Evolutionary conservation across 2,888 invertebrate genomes (phyloP).

Genomic region (Quadroppia sp.): DNA sequence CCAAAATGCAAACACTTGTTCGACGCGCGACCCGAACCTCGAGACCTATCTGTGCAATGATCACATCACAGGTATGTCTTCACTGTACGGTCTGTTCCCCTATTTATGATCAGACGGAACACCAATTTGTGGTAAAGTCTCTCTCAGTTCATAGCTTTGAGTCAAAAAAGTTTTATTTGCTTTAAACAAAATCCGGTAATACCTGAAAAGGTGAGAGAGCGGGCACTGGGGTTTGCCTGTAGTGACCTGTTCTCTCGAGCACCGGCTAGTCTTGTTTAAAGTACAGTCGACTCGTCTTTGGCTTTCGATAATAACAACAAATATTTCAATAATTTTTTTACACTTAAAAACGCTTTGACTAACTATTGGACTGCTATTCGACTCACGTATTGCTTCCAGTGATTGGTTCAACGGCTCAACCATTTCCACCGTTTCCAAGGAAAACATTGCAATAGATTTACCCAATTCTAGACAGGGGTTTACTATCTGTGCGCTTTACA

Average conservation of each 20-base stretch:
- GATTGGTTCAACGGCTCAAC: conserved; percentile 1
- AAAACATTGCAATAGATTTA: conserved; percentile 24
- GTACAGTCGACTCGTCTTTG: background rate
- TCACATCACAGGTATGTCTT: no score
- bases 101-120: no score
- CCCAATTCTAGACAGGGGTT: conserved; percentile 8
- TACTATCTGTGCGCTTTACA: background rate
- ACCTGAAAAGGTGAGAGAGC: background rate
- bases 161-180: background rate
- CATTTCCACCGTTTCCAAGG: conserved; percentile 9
- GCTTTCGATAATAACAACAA: background rate
- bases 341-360: background rate
- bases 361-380: background rate
- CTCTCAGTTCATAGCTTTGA: background rate
- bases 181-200: background rate
- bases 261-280: background rate
- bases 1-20: no score
- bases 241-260: background rate
- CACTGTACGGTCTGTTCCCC: no score
- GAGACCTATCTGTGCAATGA: no score
- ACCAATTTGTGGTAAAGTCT: background rate
- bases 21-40: no score
- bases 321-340: conserved; percentile 1
- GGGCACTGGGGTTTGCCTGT: conserved; percentile 12
- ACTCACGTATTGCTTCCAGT: background rate